Conservation (phyloP, 2,113 vertebrate genomes). For the Poecile atricapillus region DNA sequence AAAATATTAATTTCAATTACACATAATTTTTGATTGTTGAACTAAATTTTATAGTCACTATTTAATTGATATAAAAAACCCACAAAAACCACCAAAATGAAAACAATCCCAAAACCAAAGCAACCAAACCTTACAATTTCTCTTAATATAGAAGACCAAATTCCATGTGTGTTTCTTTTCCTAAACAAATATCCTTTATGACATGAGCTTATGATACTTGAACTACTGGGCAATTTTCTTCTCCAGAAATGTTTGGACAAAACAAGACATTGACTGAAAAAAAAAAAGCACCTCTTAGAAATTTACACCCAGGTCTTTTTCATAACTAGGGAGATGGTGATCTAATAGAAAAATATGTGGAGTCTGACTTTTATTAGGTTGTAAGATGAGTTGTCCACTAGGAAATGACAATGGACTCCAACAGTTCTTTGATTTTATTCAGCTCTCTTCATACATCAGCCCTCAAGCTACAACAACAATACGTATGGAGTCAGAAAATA, state of each 20-base stretch:
- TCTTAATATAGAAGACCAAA: background rate
- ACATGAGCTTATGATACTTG: background rate
- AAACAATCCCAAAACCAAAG: background rate
- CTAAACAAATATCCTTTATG: background rate
- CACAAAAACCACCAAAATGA: background rate
- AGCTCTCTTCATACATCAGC: background rate
- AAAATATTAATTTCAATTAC: background rate
- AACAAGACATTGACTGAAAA: background rate
- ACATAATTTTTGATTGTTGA: background rate
- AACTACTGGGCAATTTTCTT: background rate
- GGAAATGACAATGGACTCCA: background rate
- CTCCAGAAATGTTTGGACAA: background rate
- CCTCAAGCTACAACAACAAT: background rate
- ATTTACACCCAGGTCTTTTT: background rate
- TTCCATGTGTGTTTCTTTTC: background rate
- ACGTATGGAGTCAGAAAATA: background rate
- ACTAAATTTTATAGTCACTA: background rate
- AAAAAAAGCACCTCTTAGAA: background rate
- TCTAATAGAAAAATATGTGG: background rate
- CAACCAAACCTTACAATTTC: background rate
- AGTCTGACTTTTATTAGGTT: background rate
- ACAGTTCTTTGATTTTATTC: background rate
- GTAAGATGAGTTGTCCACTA: background rate
- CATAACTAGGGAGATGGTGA: background rate
- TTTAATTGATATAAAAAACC: background rate